Base-by-base conservation (phyloP, 2,888 invertebrate species). In the Linyphia triangularis region DNA sequence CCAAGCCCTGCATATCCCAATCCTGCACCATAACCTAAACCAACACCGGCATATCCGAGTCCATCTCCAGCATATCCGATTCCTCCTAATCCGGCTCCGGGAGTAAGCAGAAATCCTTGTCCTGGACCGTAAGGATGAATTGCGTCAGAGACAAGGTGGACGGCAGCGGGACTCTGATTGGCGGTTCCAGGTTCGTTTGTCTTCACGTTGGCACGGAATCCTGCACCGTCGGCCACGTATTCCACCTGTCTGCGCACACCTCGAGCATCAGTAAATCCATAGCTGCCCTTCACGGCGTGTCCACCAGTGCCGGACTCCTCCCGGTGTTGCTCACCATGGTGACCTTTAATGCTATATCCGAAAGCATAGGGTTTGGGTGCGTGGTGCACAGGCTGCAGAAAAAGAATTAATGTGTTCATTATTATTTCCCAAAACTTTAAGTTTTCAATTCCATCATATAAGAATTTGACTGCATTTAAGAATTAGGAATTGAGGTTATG, bases 141-240 rank as follows among this genome's bases (percentile, higher is more conserved):
- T 16, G 75, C 75, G 33, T 59, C 61, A 7, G 75, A 75, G 61
- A 75, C 22, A 3, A 75, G 10, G 57, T 75, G 75, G 13, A 84
- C 84, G 7, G 84, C 73, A 5, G 85, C 85, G 9, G 85, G 85
- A 26, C 69, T 85, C 24, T 85, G 69, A 7, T 59, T 59, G 16
- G 85, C 69, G 13, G 85, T 85, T 13, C 85, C 86, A 3, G 85
- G 85, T 13, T 83, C 83, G 51, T 83, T 83, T 22, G 83, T 73
- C 30, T 83, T 72, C 7, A 83, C 65, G 4, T 72, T 26, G 22
- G 83, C 83, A n/a, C 83, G 72, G 65, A 83, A 83, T 13, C 83
- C 83, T 19, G 30, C 65, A 1, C 73, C 73, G 73, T 83, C 83
- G n/a, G 83, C 83, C 0, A 83, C 83, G 61, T 83, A 83, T 33